A percentile compares a stretch with the other conserved stretches of the same genome.
Evolutionary conservation across 2,888 invertebrate species (phyloP).

Genomic region (Tanypteryx hageni): DNA sequence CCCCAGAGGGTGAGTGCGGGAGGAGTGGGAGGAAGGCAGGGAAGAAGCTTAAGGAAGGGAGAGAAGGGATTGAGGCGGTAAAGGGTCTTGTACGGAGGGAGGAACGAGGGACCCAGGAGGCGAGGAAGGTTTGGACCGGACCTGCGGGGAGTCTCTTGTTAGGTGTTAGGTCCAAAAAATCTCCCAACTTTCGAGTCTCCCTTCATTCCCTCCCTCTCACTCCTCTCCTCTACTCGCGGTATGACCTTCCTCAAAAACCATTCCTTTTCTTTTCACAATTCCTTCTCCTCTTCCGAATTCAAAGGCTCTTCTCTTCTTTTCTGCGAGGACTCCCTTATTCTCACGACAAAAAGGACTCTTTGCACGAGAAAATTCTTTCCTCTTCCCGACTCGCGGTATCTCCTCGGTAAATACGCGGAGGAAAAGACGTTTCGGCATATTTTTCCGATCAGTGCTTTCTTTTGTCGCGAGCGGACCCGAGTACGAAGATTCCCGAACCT

Average conservation of each 20-base stretch:
- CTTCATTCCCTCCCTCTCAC: neutral
- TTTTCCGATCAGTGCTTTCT: too few species aligned
- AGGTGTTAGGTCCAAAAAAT: constrained; percentile 32
- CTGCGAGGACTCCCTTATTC: neutral
- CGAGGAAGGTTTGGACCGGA: constrained; percentile 1
- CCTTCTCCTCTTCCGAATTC: neutral
- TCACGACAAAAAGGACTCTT: neutral
- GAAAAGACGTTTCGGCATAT: too few species aligned
- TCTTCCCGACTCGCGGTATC: neutral
- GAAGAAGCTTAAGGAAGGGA: neutral
- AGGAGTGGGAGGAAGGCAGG: neutral
- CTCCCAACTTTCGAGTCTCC: neutral
- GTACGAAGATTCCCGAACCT: too few species aligned
- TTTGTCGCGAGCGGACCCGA: too few species aligned
- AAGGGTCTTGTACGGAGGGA: neutral
- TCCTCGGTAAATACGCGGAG: neutral
- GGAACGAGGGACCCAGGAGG: neutral
- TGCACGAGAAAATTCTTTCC: neutral
- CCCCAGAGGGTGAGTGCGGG: neutral
- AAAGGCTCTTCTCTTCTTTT: neutral
- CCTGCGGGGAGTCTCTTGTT: neutral
- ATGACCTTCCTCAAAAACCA: constrained; percentile 30
- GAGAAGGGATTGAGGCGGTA: too few species aligned
- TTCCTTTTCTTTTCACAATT: neutral
- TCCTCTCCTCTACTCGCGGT: neutral